Conservation (phyloP, 2,797 vertebrate species). For the Acanthis flammea region DNA sequence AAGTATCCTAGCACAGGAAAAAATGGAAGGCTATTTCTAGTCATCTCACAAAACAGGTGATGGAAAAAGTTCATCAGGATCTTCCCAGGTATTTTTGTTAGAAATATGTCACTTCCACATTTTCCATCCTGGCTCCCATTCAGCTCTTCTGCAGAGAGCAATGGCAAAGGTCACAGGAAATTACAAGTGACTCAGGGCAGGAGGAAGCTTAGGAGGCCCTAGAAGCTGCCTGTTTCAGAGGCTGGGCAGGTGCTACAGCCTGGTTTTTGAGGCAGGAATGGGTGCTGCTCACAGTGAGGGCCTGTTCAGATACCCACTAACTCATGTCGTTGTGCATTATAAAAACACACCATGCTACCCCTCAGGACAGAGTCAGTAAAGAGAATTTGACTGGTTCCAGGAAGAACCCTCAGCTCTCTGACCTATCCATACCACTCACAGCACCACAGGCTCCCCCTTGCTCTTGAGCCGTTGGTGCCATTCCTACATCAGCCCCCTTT, state of each 20-base stretch:
- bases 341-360: not conserved
- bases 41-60: not conserved
- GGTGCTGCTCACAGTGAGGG: not conserved
- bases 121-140: not conserved
- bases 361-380: not conserved
- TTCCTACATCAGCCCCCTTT: rapidly evolving
- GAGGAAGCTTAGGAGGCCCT: not conserved
- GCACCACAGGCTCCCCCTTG: not conserved
- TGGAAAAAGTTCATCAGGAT: not conserved
- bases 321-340: rapidly evolving
- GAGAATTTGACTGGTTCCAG: not conserved
- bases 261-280: not conserved
- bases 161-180: not conserved
- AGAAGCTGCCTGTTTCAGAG: not conserved
- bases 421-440: not conserved
- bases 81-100: not conserved
- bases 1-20: not conserved
- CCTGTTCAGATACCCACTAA: not conserved
- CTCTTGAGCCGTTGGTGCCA: not conserved
- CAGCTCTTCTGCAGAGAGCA: not conserved
- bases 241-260: not conserved
- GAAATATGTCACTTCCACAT: not conserved
- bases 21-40: not conserved
- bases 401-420: not conserved
- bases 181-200: not conserved